Percentiles rank a stretch among this genome's conserved stretches.
Conservation (phyloP, 2,797 vertebrate genomes). For the Chelon labrosus region DNA sequence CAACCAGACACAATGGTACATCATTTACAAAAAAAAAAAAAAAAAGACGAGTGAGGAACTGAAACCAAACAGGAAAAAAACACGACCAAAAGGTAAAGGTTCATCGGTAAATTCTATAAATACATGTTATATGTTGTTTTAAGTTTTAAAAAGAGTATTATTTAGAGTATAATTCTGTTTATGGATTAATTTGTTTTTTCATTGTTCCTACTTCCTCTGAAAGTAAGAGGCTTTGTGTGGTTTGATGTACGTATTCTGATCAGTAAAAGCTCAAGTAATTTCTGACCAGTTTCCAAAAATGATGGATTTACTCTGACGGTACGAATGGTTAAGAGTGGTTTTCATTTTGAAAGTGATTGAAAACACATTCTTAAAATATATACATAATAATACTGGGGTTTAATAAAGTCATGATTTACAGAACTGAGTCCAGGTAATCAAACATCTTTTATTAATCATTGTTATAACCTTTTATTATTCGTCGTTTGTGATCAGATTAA, state of each 20-base stretch:
- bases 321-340: slow-evolving; percentile 14
- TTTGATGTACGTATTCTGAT: slow-evolving; percentile 36
- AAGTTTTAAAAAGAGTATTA: slow-evolving; percentile 5
- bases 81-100: slow-evolving; percentile 18
- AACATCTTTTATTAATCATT: neutral
- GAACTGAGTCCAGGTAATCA: neutral
- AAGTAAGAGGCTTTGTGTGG: slow-evolving; percentile 30
- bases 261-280: slow-evolving; percentile 36
- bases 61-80: slow-evolving; percentile 43
- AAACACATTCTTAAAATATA: neutral
- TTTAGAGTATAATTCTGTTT: neutral
- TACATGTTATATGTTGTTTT: slow-evolving; percentile 13
- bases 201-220: slow-evolving; percentile 1
- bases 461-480: neutral
- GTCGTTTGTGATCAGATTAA: neutral
- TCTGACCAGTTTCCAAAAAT: slow-evolving; percentile 21
- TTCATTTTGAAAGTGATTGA: slow-evolving; percentile 26
- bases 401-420: neutral
- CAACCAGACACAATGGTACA: slow-evolving; percentile 11
- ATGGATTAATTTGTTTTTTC: slow-evolving; percentile 2
- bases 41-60: slow-evolving; percentile 29
- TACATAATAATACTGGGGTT: neutral
- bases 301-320: slow-evolving; percentile 23
- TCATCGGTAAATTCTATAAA: slow-evolving; percentile 26
- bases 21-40: neutral